Base-by-base conservation (phyloP, 2,888 invertebrate genomes). In the Coenonympha glycerion region DNA sequence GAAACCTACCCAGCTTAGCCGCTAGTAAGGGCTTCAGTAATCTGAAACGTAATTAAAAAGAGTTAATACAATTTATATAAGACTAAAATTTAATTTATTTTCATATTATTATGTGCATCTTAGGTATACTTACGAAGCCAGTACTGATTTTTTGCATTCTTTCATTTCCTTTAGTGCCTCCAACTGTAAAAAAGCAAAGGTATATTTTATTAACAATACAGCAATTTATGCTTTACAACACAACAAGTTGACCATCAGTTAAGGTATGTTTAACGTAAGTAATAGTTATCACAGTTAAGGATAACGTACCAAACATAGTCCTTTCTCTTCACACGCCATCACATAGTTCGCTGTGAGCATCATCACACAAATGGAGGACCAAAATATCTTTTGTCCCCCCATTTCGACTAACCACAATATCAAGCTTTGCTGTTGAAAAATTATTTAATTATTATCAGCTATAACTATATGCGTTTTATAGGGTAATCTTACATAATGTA, bases 121-220 rank as follows among this genome's bases (percentile, higher is more conserved):
- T n/a, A n/a, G 5, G 4, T 36, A 51, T 63, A 82, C 86, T 71
- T 69, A 86, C 86, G 81, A 65, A 40, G 77, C 69, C 11, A 84
- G 56, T 1, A 78, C 76, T 3, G 68, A 59, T 62, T 86, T 87
- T 55, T 79, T 76, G 59, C 83, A 86, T 65, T 83, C 82, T 58
- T 85, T 86, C 66, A 85, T 68, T 40, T 83, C 85, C 48, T 83
- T 79, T 1, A 87, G 55, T 0, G 80, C 79, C 53, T 86, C 84
- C 55, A 85, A 54, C 86, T 85, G 73, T 42, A 70, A 71, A 50
- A 52, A n/a, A n/a, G n/a, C n/a, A n/a, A n/a, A 59, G n/a, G n/a
- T n/a, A n/a, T n/a, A n/a, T n/a, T n/a, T 54, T 52, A 51, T 19
- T n/a, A n/a, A n/a, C n/a, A n/a, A n/a, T n/a, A n/a, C n/a, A n/a